Evolutionary conservation across 2,888 invertebrate species (phyloP).

Genomic region (Lasius fuliginosus): DNA sequence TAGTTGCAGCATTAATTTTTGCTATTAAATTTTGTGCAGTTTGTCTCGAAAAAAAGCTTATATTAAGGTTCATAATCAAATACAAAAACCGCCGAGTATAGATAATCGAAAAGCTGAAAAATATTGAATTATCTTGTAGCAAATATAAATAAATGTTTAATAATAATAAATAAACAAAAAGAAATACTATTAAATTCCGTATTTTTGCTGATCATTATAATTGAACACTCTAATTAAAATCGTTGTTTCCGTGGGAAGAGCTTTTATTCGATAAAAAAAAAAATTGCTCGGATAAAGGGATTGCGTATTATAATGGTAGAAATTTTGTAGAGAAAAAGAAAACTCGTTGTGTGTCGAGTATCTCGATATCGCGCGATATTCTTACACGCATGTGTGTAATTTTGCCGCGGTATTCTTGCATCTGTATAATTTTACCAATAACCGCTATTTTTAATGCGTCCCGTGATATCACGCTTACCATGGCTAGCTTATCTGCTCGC

Average conservation of each 20-base stretch:
- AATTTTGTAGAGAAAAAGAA: not conserved
- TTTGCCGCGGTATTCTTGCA: not conserved
- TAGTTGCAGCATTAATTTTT: not conserved
- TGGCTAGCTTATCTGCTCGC: slow-evolving; percentile 37
- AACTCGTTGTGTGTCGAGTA: not conserved
- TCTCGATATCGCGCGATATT: not conserved
- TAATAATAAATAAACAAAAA: not conserved
- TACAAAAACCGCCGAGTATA: not conserved
- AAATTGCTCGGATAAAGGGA: not conserved
- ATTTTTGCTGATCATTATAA: not conserved
- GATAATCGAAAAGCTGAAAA: not conserved
- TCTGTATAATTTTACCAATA: slow-evolving; percentile 30
- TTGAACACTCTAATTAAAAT: not conserved
- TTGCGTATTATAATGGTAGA: not conserved
- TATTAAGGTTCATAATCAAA: slow-evolving; percentile 16
- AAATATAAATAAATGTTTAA: not conserved
- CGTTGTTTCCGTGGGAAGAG: not conserved
- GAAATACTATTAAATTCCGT: not conserved
- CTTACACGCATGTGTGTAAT: not conserved
- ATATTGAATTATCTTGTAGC: not conserved
- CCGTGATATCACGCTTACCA: slow-evolving; percentile 22
- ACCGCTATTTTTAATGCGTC: slow-evolving; percentile 21
- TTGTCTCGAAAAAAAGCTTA: not conserved
- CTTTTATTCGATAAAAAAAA: not conserved
- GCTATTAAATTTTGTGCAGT: not conserved